These are phyloP conservation scores for Drosophila eohydei DNA, from an alignment of 2,888 invertebrate species.

Conservation along the genomic window DNA sequence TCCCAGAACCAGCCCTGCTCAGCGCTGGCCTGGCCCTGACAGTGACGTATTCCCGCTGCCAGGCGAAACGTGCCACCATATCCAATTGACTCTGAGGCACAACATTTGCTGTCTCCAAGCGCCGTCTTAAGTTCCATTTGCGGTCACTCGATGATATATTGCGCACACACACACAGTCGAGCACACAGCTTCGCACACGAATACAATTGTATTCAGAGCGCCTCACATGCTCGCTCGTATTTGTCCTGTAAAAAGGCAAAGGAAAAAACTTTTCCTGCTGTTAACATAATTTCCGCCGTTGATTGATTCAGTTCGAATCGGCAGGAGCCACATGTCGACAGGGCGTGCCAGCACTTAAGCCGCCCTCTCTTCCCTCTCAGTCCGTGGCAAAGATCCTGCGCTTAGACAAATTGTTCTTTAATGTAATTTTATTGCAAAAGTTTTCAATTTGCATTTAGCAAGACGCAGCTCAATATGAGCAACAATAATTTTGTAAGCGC, in stretches of 20 bases:
- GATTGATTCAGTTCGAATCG: slow-evolving; percentile 74
- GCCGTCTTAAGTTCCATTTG: slow-evolving; percentile 59
- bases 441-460: slow-evolving; percentile 75
- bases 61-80: slow-evolving; percentile 40
- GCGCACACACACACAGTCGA: slow-evolving; percentile 22
- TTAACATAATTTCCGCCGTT: slow-evolving; percentile 78
- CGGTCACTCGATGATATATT: slow-evolving; percentile 75
- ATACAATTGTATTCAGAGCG: slow-evolving; percentile 48
- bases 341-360: slow-evolving; percentile 41
- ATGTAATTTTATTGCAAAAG: slow-evolving; percentile 78
- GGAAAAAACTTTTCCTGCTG: slow-evolving; percentile 60
- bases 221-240: slow-evolving; percentile 28
- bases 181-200: slow-evolving; percentile 15
- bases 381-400: slow-evolving; percentile 23
- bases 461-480: slow-evolving; percentile 27
- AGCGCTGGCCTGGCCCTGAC: slow-evolving; percentile 44
- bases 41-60: slow-evolving; percentile 65
- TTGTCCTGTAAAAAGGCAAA: slow-evolving; percentile 36
- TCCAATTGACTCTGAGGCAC: slow-evolving; percentile 33
- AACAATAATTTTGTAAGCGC: slow-evolving; percentile 30
- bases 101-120: slow-evolving; percentile 28
- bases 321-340: slow-evolving; percentile 31
- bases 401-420: slow-evolving; percentile 77
- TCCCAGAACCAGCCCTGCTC: slow-evolving; percentile 5
- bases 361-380: neutral